These are phyloP conservation scores for Mobula hypostoma DNA, from an alignment of 2,113 vertebrate species.

Conservation along the genomic window DNA sequence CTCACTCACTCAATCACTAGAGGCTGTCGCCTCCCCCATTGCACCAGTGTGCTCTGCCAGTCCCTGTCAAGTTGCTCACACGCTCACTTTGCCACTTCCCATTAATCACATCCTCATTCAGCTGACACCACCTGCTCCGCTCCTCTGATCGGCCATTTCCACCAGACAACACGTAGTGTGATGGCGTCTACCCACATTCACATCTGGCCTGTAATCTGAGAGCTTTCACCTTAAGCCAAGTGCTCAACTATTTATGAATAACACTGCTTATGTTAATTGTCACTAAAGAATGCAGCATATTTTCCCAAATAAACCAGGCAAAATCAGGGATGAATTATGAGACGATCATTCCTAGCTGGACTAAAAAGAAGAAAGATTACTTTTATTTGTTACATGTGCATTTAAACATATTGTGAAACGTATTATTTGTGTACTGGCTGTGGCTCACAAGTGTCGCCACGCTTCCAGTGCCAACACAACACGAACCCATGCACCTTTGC, in stretches of 20 bases:
- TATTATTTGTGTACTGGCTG: no score
- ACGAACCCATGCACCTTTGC: no score
- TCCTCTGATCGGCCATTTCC: background rate
- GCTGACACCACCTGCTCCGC: background rate
- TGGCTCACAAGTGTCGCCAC: no score
- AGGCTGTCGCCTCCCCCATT: background rate
- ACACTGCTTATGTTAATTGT: background rate
- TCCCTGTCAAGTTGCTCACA: background rate
- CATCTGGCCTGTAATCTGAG: constrained; percentile 40
- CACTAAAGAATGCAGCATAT: background rate
- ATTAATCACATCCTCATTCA: background rate
- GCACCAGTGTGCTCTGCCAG: background rate
- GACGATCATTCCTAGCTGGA: background rate
- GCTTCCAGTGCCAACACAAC: no score
- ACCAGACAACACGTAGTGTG: background rate
- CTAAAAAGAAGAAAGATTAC: no score
- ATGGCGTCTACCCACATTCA: background rate
- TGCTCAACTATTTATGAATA: background rate
- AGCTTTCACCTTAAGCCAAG: constrained; percentile 33
- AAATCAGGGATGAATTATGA: background rate
- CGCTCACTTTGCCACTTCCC: background rate
- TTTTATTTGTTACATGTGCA: no score
- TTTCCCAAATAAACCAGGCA: background rate
- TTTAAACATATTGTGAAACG: no score
- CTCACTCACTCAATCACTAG: background rate